Evolutionary conservation across 2,797 vertebrate species (phyloP).

Genomic region (Peromyscus melanophrys): DNA sequence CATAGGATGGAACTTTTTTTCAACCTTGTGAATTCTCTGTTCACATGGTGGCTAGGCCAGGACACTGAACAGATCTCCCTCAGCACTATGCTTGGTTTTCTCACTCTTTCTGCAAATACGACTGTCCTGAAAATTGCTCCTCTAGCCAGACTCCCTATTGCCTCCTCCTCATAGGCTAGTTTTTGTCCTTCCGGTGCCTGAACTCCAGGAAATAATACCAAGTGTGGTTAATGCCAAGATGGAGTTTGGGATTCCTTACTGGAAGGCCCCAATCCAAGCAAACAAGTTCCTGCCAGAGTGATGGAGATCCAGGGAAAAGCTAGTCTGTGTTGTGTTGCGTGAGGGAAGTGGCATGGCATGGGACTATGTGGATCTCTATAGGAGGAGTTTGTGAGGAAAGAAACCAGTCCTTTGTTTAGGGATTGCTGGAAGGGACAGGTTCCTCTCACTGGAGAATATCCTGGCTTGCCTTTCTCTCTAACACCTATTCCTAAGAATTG

Average conservation of each 20-base stretch:
- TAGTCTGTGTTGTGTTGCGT: background rate
- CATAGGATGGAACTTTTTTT: background rate
- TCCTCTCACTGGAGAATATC: background rate
- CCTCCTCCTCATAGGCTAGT: background rate
- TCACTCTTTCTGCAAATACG: background rate
- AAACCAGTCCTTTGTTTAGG: background rate
- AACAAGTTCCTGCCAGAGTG: background rate
- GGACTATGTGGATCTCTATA: background rate
- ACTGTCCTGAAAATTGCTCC: background rate
- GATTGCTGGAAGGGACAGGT: no score
- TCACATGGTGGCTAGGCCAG: background rate
- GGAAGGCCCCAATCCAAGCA: background rate
- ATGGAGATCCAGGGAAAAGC: background rate
- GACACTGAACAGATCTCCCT: background rate
- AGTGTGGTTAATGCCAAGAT: background rate
- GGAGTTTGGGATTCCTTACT: background rate
- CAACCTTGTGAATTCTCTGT: background rate
- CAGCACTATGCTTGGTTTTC: accelerated
- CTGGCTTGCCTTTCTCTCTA: background rate
- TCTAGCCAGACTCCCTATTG: background rate
- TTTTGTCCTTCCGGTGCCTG: background rate
- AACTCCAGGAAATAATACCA: background rate
- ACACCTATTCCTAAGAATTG: background rate
- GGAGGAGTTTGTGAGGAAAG: background rate
- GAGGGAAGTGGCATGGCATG: accelerated